A percentile compares a stretch with the other conserved stretches of the same genome.
These are phyloP conservation scores for Neoarius graeffei DNA, from an alignment of 2,113 vertebrate genomes.

Conservation along the genomic window DNA sequence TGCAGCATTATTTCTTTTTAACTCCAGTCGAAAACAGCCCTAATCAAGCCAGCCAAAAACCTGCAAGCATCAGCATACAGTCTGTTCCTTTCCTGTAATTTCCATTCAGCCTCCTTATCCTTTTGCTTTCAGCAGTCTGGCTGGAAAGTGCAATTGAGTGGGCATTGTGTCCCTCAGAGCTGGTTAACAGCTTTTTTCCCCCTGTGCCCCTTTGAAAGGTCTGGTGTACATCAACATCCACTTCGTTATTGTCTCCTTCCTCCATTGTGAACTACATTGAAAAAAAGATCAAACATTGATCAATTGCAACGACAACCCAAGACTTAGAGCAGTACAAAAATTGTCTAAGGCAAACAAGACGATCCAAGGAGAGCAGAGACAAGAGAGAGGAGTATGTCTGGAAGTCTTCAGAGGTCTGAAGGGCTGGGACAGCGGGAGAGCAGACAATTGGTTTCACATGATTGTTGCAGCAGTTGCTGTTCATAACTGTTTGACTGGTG, in stretches of 20 bases:
- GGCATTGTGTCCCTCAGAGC: slow-evolving; percentile 49
- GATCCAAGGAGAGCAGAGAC: neutral
- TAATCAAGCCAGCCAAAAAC: slow-evolving; percentile 53
- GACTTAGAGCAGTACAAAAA: slow-evolving; percentile 55
- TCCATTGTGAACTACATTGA: slow-evolving; percentile 53
- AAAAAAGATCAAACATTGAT: slow-evolving; percentile 67
- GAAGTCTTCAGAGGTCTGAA: slow-evolving; percentile 13
- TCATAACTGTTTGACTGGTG: slow-evolving; percentile 7
- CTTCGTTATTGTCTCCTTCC: slow-evolving; percentile 48
- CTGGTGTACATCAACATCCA: slow-evolving; percentile 36
- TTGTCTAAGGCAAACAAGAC: neutral
- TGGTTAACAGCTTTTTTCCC: slow-evolving; percentile 52
- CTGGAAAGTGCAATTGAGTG: slow-evolving; percentile 44
- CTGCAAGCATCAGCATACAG: slow-evolving; percentile 32
- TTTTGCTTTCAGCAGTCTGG: slow-evolving; percentile 41
- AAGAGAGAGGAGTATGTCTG: neutral
- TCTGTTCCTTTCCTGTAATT: slow-evolving; percentile 39
- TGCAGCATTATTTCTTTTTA: neutral
- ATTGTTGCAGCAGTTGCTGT: slow-evolving; percentile 32
- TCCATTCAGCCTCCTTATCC: slow-evolving; percentile 49
- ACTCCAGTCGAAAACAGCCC: slow-evolving; percentile 26
- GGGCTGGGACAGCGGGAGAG: neutral
- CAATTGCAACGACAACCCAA: slow-evolving; percentile 61
- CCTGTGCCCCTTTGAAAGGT: slow-evolving; percentile 44
- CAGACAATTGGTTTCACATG: slow-evolving; percentile 22